Evolutionary conservation across 2,113 vertebrate genomes (phyloP).

Genomic region (Chamaetylas fuelleborni): DNA sequence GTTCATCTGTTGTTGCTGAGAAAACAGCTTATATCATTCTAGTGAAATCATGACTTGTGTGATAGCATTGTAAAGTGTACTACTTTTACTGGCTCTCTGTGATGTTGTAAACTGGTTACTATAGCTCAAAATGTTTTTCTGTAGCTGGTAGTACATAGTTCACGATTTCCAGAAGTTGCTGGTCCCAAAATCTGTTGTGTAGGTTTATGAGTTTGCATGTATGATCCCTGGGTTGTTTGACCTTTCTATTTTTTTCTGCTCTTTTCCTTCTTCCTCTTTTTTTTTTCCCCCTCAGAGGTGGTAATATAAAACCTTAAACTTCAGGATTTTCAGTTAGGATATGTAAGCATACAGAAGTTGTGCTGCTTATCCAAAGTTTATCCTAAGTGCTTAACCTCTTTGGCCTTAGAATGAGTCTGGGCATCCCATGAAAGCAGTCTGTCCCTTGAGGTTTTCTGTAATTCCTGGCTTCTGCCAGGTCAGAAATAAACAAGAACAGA

Average conservation of each 20-base stretch:
- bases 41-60: conserved; percentile 20
- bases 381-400: conserved; percentile 43
- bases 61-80: not conserved
- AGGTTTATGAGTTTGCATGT: not conserved
- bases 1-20: not conserved
- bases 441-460: conserved; percentile 38
- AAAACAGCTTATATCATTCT: conserved; percentile 3
- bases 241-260: too few relatives aligned
- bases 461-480: conserved; percentile 11
- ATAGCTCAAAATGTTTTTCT: not conserved
- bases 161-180: not conserved
- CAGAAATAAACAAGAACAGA: conserved; percentile 10
- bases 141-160: not conserved
- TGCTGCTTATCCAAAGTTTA: conserved; percentile 50
- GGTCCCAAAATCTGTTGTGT: not conserved
- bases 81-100: not conserved
- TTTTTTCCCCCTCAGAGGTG: rapidly evolving
- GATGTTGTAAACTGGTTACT: not conserved
- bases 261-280: too few relatives aligned
- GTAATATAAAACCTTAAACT: not conserved
- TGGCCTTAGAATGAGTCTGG: conserved; percentile 32
- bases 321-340: not conserved
- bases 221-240: not conserved
- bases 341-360: not conserved
- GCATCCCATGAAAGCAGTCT: conserved; percentile 18